Conservation (phyloP, 2,113 vertebrate genomes). For the Lethenteron reissneri region DNA sequence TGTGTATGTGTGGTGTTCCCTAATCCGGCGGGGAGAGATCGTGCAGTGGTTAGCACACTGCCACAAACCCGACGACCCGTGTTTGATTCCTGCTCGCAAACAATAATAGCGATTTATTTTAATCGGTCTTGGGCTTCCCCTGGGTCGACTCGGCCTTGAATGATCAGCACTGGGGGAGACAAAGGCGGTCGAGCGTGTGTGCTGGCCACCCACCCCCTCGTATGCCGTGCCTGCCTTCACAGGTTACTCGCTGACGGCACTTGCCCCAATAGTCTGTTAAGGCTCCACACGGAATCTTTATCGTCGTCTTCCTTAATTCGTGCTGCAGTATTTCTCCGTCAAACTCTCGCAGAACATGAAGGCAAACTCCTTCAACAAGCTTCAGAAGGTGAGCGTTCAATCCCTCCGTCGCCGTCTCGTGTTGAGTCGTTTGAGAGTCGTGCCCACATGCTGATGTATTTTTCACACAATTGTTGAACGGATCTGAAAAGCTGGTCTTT, state of each 20-base stretch:
- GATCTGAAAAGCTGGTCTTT: neutral
- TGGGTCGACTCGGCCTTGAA: neutral
- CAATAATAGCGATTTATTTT: neutral
- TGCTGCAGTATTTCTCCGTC: slow-evolving; percentile 77
- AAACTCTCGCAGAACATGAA: slow-evolving; percentile 95
- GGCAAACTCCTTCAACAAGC: slow-evolving; percentile 82
- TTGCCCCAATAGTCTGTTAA: neutral
- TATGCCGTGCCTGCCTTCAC: neutral
- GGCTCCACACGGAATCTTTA: neutral
- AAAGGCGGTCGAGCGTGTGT: neutral
- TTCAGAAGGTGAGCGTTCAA: slow-evolving; percentile 57
- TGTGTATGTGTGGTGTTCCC: no score
- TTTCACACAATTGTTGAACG: neutral
- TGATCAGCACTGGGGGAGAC: neutral
- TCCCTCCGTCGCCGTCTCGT: neutral
- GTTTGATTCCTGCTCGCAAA: no score
- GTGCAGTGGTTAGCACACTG: no score
- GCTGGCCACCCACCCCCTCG: neutral
- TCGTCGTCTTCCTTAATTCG: slow-evolving; percentile 28
- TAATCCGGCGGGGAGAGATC: no score
- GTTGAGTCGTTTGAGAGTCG: neutral
- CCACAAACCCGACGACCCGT: no score
- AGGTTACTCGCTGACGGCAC: neutral
- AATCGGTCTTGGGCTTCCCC: neutral
- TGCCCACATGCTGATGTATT: neutral